Conservation (phyloP, 2,888 invertebrate genomes). For the Diachrysia chrysitis region DNA sequence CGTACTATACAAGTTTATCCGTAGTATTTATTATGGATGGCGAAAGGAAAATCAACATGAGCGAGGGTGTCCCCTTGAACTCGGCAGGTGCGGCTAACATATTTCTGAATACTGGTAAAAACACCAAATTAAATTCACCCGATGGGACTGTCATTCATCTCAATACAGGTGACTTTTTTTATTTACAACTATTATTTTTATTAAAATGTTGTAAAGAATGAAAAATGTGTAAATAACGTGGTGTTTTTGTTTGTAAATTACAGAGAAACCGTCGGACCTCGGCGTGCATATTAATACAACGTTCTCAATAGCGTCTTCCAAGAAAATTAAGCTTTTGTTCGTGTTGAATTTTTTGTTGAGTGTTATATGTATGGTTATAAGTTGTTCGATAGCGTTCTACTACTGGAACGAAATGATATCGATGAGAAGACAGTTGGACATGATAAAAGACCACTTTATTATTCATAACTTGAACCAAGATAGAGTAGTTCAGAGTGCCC, state of each 20-base stretch:
- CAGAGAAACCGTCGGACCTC: slow-evolving; percentile 83
- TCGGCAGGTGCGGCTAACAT: slow-evolving; percentile 83
- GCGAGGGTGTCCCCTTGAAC: slow-evolving; percentile 83
- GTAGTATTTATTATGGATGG: slow-evolving; percentile 79
- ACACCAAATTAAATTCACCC: slow-evolving; percentile 75
- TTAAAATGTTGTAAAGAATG: not conserved
- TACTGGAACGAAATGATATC: slow-evolving; percentile 84
- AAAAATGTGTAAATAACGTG: slow-evolving; percentile 39
- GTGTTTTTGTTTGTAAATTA: slow-evolving; percentile 63
- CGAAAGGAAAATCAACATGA: slow-evolving; percentile 80
- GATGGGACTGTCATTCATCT: slow-evolving; percentile 85
- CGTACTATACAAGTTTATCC: slow-evolving; percentile 63
- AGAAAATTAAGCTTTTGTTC: slow-evolving; percentile 85
- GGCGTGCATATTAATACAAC: slow-evolving; percentile 86
- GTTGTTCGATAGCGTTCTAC: slow-evolving; percentile 81
- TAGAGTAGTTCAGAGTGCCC: slow-evolving; percentile 70
- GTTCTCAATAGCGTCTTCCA: slow-evolving; percentile 85
- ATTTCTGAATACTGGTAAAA: slow-evolving; percentile 83
- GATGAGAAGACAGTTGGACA: slow-evolving; percentile 80
- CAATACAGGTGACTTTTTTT: slow-evolving; percentile 79
- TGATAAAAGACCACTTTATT: slow-evolving; percentile 77
- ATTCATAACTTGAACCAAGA: slow-evolving; percentile 73
- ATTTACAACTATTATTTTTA: slow-evolving; percentile 27
- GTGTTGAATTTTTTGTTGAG: slow-evolving; percentile 83
- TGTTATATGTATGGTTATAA: slow-evolving; percentile 79